Percentiles rank a stretch among this genome's conserved stretches.
Evolutionary conservation across 2,797 vertebrate species (phyloP).

Genomic region (Sphaeramia orbicularis): DNA sequence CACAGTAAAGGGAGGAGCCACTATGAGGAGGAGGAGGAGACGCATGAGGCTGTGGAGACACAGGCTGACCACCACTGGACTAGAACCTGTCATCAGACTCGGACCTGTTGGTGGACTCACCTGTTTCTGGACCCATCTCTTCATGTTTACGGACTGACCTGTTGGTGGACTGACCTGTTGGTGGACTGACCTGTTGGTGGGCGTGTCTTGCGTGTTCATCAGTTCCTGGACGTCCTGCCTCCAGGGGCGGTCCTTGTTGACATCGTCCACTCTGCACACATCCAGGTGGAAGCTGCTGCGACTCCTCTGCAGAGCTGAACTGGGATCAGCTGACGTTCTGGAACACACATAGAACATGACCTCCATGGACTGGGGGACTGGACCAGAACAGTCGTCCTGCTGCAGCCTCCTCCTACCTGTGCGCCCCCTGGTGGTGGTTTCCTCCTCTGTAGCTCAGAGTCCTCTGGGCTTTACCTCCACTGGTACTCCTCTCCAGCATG

Average conservation of each 20-base stretch:
- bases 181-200: too few relatives aligned
- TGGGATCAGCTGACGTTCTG: conserved; percentile 64
- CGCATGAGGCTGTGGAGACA: too few relatives aligned
- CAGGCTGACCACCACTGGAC: too few relatives aligned
- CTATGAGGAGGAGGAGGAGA: too few relatives aligned
- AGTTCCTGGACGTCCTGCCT: conserved; percentile 75
- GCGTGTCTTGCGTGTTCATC: too few relatives aligned
- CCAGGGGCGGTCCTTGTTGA: conserved; percentile 60
- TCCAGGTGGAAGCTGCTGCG: conserved; percentile 90
- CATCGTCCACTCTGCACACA: conserved; percentile 49
- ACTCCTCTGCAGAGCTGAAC: conserved; percentile 85
- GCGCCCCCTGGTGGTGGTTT: conserved; percentile 59
- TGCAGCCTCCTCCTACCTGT: conserved; percentile 51
- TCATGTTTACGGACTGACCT: too few relatives aligned
- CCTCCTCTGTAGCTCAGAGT: conserved; percentile 75
- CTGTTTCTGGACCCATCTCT: too few relatives aligned
- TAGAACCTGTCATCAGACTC: conserved; percentile 3
- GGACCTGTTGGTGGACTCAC: conserved; percentile 85
- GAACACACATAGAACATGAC: conserved; percentile 4
- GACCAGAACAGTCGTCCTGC: too few relatives aligned
- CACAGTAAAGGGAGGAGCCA: too few relatives aligned
- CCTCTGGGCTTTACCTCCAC: conserved; percentile 64
- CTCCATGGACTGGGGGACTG: too few relatives aligned
- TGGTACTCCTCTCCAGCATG: conserved; percentile 75
- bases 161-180: too few relatives aligned